Evolutionary conservation across 1,140 invertebrate genomes (phyloP).

Genomic region (Amphibalanus amphitrite): DNA sequence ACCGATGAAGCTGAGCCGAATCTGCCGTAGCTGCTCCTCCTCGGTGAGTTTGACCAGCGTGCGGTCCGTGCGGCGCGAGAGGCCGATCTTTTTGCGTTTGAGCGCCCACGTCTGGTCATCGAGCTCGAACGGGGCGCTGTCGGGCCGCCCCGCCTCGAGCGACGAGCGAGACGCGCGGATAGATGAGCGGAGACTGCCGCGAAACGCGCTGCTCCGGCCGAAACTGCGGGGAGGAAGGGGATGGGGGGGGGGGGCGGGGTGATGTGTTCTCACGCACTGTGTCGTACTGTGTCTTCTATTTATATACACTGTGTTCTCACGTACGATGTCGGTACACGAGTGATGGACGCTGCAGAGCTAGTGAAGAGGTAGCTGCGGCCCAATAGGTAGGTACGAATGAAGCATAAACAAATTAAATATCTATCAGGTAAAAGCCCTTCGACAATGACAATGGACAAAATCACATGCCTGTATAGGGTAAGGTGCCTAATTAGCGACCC

Average conservation of each 20-base stretch:
- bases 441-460: no score
- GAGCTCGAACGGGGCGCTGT: background rate
- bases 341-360: no score
- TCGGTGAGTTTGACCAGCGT: slow-evolving; percentile 6
- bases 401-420: no score
- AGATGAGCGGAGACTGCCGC: background rate
- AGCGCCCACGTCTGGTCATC: background rate
- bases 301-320: no score
- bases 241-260: background rate
- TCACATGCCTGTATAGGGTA: no score
- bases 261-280: no score
- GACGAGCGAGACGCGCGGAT: background rate
- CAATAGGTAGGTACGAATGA: no score
- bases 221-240: background rate
- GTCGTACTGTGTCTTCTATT: no score
- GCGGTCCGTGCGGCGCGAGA: slow-evolving; percentile 13
- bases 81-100: slow-evolving; percentile 15
- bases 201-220: background rate
- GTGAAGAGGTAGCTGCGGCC: no score
- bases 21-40: slow-evolving; percentile 7
- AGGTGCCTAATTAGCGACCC: no score
- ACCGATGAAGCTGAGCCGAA: slow-evolving; percentile 11
- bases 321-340: no score
- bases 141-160: background rate
- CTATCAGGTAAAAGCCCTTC: no score